Evolutionary conservation across 2,113 vertebrate genomes (phyloP), one percentile per base, ranked within the genome.

Genomic region (Chlamydotis undulata): DNA sequence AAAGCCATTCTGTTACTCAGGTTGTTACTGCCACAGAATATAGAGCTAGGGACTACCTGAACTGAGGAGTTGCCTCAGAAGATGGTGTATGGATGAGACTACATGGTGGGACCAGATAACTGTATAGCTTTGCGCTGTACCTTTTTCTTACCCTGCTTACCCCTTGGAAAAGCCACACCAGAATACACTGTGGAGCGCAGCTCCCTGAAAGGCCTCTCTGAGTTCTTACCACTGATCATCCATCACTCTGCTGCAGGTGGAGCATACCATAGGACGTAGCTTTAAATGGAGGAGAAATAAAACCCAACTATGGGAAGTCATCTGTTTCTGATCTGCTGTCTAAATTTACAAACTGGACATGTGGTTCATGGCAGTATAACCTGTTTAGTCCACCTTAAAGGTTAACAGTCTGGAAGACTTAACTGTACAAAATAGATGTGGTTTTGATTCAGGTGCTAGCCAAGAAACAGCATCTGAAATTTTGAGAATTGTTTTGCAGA

Each of bases 371-470:
- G 25, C 67, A 45, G 12, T 76, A 45, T 87, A 95, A 73, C 25
- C 33, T 73, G 29, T 77, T 77, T 21, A 77, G 55, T 83, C 33
- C 33, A 53, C 43, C 31, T 79, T 80, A 79, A 76, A 14, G 13
- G 61, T 83, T 65, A 82, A 26, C 33, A 68, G 28, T 80, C 35
- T 83, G 31, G 8, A 80, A 65, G 94, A 86, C 13, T 47, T 41
- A 83, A 78, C 14, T 56, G 15, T 73, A 19, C 21, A 8, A 29
- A 92, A 28, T 31, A 83, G 71, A 50, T 88, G 67, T 83, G 71
- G 24, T 86, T 94, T 94, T 90, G 41, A 89, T 93, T 77, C 85
- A 90, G 47, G 15, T 76, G 45, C 29, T 93, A 76, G 35, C 35
- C 37, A 80, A n/a, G 17, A 86, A 76, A 77, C 12, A 85, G 24